A percentile compares a stretch with the other conserved stretches of the same genome.
Evolutionary conservation across 2,888 invertebrate genomes (phyloP).

Genomic region (Chaitophorus viminalis): DNA sequence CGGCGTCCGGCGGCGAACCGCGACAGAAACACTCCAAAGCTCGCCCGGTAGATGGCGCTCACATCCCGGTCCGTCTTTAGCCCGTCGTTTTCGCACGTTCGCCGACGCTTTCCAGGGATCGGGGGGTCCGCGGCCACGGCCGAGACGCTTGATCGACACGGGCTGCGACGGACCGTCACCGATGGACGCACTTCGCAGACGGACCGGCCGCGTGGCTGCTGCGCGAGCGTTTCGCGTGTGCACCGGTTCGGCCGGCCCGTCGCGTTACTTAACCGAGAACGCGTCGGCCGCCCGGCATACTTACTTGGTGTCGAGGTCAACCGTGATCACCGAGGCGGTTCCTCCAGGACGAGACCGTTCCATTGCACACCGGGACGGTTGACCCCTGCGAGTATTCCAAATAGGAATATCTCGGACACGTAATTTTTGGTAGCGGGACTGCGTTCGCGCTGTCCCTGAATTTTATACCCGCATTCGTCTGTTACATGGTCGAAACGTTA

Average conservation of each 20-base stretch:
- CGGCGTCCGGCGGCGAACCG: too few relatives aligned
- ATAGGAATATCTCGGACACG: slow-evolving; percentile 75
- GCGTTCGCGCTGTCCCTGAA: slow-evolving; percentile 62
- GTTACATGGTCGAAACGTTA: too few relatives aligned
- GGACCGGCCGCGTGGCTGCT: too few relatives aligned
- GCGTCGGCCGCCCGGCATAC: slow-evolving; percentile 44
- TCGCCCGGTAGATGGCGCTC: slow-evolving; percentile 18
- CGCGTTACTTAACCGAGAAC: slow-evolving; percentile 18
- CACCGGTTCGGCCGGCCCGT: background rate
- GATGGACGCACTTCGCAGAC: accelerated
- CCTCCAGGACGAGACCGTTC: slow-evolving; percentile 76
- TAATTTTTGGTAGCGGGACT: slow-evolving; percentile 63
- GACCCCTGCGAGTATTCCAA: slow-evolving; percentile 80
- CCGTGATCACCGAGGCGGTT: slow-evolving; percentile 79
- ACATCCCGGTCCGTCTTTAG: too few relatives aligned
- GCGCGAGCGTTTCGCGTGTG: background rate
- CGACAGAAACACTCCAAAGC: background rate
- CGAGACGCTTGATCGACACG: background rate
- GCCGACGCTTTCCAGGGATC: background rate
- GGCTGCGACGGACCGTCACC: background rate
- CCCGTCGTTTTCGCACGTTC: background rate
- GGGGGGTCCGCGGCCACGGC: accelerated
- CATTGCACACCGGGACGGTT: slow-evolving; percentile 81
- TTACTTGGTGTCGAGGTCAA: slow-evolving; percentile 71
- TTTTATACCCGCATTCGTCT: too few relatives aligned